Base-by-base conservation (phyloP, 2,113 vertebrate genomes). In the Gavialis gangeticus region DNA sequence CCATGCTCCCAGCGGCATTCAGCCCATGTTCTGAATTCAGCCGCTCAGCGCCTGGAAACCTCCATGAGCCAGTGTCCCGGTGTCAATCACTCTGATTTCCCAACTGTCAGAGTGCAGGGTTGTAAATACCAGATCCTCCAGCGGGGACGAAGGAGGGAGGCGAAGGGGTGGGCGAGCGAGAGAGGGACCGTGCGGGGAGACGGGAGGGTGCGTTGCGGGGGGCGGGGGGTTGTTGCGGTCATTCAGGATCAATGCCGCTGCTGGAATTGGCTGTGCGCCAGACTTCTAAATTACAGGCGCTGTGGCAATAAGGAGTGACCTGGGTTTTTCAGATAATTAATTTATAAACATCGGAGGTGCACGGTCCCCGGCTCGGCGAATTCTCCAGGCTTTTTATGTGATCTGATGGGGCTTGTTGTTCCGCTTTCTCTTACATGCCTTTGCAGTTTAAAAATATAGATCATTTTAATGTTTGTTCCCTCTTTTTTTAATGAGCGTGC, bases 11-110 rank as follows among this genome's bases (percentile, higher is more conserved):
- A 79, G 81, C 85, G 64, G 91, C 93, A 94, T 92, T 94, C 95
- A 96, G 85, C 92, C 91, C 55, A 71, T 87, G 80, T 92, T 89
- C 92, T 90, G 85, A 81, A 91, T 95, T 96, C 96, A 95, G 95
- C 96, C 98, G 98, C 97, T 97, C 98, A 98, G 96, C 95, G 97
- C 98, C 97, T 97, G 82, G 87, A 96, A 55, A 92, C 97, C 96
- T 96, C 98, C 97, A 96, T 98, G 98, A 97, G 97, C 90, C 96
- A 91, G 97, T 98, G 97, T 98, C 98, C 98, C 95, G 84, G 97
- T 98, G 98, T 98, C 98, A 98, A 97, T 98, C 98, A 97, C 92
- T 95, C 95, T 98, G 98, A 98, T 98, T 98, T 98, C 98, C 98
- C 97, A 95, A 98, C 98, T 97, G 97, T 97, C 97, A 95, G 94